phyloP scores from a whole-genome alignment of 2,113 vertebrate genomes.

The Chamaetylas fuelleborni region DNA sequence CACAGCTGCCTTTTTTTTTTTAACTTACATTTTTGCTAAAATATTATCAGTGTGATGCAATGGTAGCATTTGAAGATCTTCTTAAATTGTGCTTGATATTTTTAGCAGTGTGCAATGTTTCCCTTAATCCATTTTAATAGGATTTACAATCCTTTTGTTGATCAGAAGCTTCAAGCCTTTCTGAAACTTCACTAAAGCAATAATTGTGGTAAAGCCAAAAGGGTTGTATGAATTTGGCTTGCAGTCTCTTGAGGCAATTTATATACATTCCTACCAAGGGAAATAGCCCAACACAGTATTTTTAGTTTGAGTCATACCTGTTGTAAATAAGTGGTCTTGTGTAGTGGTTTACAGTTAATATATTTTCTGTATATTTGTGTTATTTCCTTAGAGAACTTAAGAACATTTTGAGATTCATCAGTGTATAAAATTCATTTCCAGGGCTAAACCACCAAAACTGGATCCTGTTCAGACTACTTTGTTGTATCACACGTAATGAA shows the following conservation, averaged over 20 bases:
- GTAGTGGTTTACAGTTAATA: background rate
- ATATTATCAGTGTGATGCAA: constrained; percentile 2
- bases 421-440: background rate
- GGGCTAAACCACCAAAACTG: background rate
- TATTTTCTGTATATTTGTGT: background rate
- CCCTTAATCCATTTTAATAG: constrained; percentile 43
- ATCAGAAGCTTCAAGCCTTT: constrained; percentile 37
- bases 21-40: background rate
- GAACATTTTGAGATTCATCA: background rate
- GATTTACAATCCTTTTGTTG: constrained; percentile 47
- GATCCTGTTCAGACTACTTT: background rate
- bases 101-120: constrained; percentile 32
- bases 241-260: background rate
- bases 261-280: background rate
- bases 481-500: background rate
- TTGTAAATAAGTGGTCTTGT: background rate
- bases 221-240: background rate
- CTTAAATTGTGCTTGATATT: constrained; percentile 6
- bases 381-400: background rate
- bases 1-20: background rate
- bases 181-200: constrained; percentile 17
- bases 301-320: background rate
- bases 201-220: constrained; percentile 12
- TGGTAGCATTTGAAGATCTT: background rate
- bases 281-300: background rate